Percentiles rank a stretch among this genome's conserved stretches.
These are phyloP conservation scores for Anthophora plumipes DNA, from an alignment of 2,888 invertebrate species.

Conservation along the genomic window DNA sequence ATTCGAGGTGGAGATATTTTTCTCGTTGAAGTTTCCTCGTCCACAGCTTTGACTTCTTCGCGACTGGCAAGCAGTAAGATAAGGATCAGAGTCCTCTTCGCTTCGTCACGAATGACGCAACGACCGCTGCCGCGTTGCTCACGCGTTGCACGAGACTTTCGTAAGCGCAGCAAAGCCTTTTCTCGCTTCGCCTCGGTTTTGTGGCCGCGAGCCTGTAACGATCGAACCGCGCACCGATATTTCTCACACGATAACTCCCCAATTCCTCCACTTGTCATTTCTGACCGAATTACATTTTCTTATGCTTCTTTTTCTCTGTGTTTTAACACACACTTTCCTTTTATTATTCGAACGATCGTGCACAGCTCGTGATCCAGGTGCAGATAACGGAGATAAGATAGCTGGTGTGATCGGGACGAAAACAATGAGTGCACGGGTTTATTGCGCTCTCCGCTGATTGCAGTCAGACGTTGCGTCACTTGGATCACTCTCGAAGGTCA, in stretches of 20 bases:
- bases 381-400: slow-evolving; percentile 36
- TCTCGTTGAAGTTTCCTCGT: background rate
- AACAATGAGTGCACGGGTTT: slow-evolving; percentile 60
- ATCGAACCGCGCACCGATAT: background rate
- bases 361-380: background rate
- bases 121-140: slow-evolving; percentile 42
- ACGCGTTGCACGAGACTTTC: slow-evolving; percentile 65
- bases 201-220: background rate
- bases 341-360: background rate
- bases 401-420: slow-evolving; percentile 45
- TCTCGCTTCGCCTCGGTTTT: background rate
- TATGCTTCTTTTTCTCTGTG: background rate
- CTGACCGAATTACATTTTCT: no score
- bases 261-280: background rate
- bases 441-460: slow-evolving; percentile 57
- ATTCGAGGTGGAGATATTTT: no score
- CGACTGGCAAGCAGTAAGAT: slow-evolving; percentile 28
- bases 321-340: background rate
- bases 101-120: slow-evolving; percentile 70
- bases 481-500: slow-evolving; percentile 51
- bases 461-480: slow-evolving; percentile 63
- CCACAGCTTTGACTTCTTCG: background rate
- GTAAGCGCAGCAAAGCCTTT: slow-evolving; percentile 45
- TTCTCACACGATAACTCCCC: background rate
- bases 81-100: slow-evolving; percentile 52